Conservation (phyloP, 2,888 invertebrate species). For the Lycaena phlaeas region DNA sequence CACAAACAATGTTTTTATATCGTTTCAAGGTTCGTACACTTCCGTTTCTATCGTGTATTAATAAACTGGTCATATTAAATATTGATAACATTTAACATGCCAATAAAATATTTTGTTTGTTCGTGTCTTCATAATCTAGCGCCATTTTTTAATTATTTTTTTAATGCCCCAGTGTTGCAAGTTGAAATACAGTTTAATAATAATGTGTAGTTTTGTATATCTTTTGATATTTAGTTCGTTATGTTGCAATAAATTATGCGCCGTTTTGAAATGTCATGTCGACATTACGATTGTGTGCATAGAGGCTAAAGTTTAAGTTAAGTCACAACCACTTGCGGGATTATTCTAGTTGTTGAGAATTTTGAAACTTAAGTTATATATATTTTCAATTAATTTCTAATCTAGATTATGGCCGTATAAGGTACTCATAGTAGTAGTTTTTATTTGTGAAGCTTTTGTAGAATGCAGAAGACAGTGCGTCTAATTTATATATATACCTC, state of each 20-base stretch:
- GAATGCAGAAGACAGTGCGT: too few relatives aligned
- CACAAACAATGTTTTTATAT: background rate
- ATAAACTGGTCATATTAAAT: too few relatives aligned
- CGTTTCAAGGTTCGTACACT: conserved; percentile 1
- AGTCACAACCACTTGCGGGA: too few relatives aligned
- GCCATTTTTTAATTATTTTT: background rate
- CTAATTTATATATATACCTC: too few relatives aligned
- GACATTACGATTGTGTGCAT: conserved; percentile 10
- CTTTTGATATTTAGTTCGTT: conserved; percentile 3
- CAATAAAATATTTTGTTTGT: too few relatives aligned
- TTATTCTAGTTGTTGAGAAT: too few relatives aligned
- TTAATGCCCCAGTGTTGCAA: background rate
- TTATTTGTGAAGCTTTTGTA: too few relatives aligned
- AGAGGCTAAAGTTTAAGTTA: conserved; percentile 2
- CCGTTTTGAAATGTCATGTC: background rate
- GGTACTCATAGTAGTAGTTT: too few relatives aligned
- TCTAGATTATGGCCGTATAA: too few relatives aligned
- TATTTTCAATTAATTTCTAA: too few relatives aligned
- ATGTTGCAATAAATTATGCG: conserved; percentile 1
- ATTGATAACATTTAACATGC: too few relatives aligned
- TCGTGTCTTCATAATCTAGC: background rate
- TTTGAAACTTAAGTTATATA: too few relatives aligned
- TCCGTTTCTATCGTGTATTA: conserved; percentile 1
- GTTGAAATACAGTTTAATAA: background rate
- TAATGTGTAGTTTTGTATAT: background rate